phyloP scores from a whole-genome alignment of 2,888 invertebrate genomes.

The Nymphalis c-album region DNA sequence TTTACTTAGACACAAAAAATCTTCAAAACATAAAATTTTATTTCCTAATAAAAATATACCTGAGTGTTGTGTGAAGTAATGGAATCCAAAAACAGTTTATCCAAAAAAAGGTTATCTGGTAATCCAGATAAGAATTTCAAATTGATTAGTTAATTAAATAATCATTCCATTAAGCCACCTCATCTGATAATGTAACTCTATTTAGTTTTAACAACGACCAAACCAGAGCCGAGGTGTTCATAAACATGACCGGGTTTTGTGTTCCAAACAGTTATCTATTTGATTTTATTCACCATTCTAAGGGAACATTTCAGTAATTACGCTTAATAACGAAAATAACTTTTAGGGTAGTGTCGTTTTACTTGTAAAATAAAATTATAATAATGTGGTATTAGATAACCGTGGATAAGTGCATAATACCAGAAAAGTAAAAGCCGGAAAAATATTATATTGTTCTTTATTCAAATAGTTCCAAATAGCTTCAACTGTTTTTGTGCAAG shows the following conservation, averaged over 20 bases:
- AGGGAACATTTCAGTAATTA: constrained; percentile 17
- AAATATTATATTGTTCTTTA: too few species aligned
- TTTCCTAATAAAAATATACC: too few species aligned
- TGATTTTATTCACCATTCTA: constrained; percentile 15
- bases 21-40: too few species aligned
- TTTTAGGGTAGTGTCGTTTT: background rate
- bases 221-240: constrained; percentile 7
- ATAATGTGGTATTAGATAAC: background rate
- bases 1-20: too few species aligned
- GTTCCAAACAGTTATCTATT: constrained; percentile 10
- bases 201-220: background rate
- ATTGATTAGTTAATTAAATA: constrained; percentile 2
- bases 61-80: background rate
- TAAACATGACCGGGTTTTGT: constrained; percentile 24
- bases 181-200: constrained; percentile 1
- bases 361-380: background rate
- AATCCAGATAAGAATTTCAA: background rate
- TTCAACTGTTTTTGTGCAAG: too few species aligned
- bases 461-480: too few species aligned
- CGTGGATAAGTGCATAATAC: background rate
- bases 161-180: background rate
- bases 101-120: too few species aligned
- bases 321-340: constrained; percentile 10
- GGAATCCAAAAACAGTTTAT: too few species aligned
- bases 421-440: too few species aligned